Conservation (phyloP, 2,888 invertebrate species). For the Caradrina kadenii region DNA sequence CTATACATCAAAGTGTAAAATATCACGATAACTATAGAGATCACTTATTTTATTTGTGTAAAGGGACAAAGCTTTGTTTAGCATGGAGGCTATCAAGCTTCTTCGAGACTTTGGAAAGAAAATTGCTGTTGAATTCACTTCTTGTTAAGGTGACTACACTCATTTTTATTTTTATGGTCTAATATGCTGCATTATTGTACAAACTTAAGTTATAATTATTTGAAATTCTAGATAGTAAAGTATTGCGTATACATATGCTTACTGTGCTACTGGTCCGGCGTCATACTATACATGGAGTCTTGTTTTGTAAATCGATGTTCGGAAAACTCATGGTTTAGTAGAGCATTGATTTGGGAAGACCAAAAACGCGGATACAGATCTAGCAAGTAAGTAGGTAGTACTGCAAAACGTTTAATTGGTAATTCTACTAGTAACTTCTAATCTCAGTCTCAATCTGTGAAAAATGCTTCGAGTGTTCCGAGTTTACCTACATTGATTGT, state of each 20-base stretch:
- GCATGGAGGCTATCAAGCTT: conserved; percentile 87
- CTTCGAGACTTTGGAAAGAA: conserved; percentile 84
- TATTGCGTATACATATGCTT: conserved; percentile 85
- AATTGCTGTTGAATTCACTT: conserved; percentile 81
- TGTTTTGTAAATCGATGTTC: conserved; percentile 87
- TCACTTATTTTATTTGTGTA: conserved; percentile 86
- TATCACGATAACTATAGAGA: conserved; percentile 82
- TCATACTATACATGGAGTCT: conserved; percentile 87
- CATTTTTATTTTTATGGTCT: neutral
- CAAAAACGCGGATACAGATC: conserved; percentile 47
- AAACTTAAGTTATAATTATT: neutral
- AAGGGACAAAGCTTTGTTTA: conserved; percentile 88
- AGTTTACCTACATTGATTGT: too few species aligned
- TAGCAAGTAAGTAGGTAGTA: conserved; percentile 69
- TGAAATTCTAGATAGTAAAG: conserved; percentile 80
- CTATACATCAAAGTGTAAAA: conserved; percentile 77
- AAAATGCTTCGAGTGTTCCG: too few species aligned
- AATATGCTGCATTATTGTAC: neutral
- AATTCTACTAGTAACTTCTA: too few species aligned
- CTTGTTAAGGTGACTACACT: conserved; percentile 78
- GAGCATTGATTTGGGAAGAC: conserved; percentile 77
- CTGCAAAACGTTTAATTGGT: too few species aligned
- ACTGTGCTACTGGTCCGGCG: conserved; percentile 88
- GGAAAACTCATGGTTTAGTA: conserved; percentile 87
- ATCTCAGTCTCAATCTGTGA: too few species aligned